A percentile compares a stretch with the other conserved stretches of the same genome.
Conservation (phyloP, 2,797 vertebrate species). For the Ammospiza maritima region DNA sequence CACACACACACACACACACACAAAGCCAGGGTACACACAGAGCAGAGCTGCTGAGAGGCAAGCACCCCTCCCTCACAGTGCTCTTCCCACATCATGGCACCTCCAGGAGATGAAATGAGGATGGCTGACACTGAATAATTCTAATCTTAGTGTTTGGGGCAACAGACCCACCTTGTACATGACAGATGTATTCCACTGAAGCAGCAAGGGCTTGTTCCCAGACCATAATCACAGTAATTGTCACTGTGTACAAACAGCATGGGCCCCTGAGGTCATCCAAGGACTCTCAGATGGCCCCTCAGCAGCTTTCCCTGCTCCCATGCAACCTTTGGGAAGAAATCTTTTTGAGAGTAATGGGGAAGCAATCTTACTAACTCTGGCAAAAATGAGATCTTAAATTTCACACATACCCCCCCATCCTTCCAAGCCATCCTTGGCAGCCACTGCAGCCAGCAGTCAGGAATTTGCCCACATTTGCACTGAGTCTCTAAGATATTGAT, state of each 20-base stretch:
- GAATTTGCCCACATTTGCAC: neutral
- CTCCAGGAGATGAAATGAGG: neutral
- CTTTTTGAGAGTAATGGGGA: neutral
- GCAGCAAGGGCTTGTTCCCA: neutral
- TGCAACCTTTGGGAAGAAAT: neutral
- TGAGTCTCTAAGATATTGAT: neutral
- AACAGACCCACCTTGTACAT: neutral
- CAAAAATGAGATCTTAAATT: neutral
- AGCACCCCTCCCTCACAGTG: neutral
- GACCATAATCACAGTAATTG: neutral
- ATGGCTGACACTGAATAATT: neutral
- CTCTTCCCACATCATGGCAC: neutral
- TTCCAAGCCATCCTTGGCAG: neutral
- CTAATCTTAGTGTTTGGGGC: neutral
- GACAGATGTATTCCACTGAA: neutral
- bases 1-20: neutral
- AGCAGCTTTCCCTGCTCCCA: neutral
- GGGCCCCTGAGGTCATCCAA: neutral
- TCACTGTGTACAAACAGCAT: neutral
- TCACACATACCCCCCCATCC: fast-evolving
- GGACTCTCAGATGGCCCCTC: neutral
- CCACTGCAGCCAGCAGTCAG: neutral
- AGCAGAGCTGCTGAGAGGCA: neutral
- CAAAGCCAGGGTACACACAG: neutral
- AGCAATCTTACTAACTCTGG: neutral